phyloP scores from a whole-genome alignment of 2,888 invertebrate genomes.

The Cartodere bifasciata region DNA sequence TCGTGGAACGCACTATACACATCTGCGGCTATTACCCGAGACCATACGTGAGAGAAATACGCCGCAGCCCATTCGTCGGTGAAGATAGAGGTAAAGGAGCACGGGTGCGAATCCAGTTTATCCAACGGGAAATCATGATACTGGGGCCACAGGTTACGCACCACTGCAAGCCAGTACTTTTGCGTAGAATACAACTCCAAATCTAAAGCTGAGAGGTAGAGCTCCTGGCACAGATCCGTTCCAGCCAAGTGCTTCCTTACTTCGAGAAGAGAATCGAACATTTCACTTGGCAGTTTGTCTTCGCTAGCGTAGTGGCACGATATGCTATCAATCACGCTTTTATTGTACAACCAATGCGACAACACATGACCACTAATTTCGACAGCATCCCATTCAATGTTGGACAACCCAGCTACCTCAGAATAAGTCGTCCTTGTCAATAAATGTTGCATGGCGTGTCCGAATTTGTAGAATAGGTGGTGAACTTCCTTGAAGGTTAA shows the following conservation, averaged over 20 bases:
- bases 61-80: slow-evolving; percentile 75
- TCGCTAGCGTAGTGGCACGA: slow-evolving; percentile 65
- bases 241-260: slow-evolving; percentile 65
- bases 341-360: slow-evolving; percentile 65
- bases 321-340: slow-evolving; percentile 41
- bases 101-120: slow-evolving; percentile 71
- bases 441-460: slow-evolving; percentile 74
- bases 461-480: slow-evolving; percentile 73
- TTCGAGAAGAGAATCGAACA: slow-evolving; percentile 48
- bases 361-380: slow-evolving; percentile 75
- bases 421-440: slow-evolving; percentile 70
- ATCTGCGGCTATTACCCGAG: slow-evolving; percentile 83
- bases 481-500: slow-evolving; percentile 65
- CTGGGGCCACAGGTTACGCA: slow-evolving; percentile 65
- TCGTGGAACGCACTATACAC: slow-evolving; percentile 76
- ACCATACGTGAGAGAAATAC: slow-evolving; percentile 77
- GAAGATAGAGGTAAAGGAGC: slow-evolving; percentile 74
- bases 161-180: slow-evolving; percentile 73
- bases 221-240: slow-evolving; percentile 62
- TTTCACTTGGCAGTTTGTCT: slow-evolving; percentile 53
- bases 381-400: slow-evolving; percentile 90
- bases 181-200: slow-evolving; percentile 64
- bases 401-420: slow-evolving; percentile 73
- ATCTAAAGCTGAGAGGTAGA: slow-evolving; percentile 74
- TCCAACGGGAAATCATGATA: slow-evolving; percentile 66